Conservation (phyloP, 2,888 invertebrate genomes). For the Athetis lepigone region DNA sequence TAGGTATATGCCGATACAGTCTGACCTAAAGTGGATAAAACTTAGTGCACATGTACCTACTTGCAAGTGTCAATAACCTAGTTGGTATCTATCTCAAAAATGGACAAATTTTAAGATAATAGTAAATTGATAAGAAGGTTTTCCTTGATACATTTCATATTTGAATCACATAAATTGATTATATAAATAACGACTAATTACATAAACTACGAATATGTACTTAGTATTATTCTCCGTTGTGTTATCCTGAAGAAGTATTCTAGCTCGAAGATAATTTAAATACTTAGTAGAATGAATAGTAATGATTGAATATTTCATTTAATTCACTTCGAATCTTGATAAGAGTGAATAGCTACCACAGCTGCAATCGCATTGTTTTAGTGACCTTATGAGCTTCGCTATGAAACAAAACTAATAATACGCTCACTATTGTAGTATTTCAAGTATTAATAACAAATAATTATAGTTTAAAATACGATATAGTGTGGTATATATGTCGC, state of each 20-base stretch:
- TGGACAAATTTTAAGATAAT: background rate
- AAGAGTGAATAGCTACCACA: slow-evolving; percentile 30
- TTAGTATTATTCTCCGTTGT: background rate
- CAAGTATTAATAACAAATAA: background rate
- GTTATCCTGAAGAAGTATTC: background rate
- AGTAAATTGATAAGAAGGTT: slow-evolving; percentile 4
- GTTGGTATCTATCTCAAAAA: slow-evolving; percentile 1
- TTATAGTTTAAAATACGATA: no score
- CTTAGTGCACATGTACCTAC: slow-evolving; percentile 6
- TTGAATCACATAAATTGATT: background rate
- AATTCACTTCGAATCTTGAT: slow-evolving; percentile 52
- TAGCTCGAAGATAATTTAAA: background rate
- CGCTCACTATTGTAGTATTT: slow-evolving; percentile 16
- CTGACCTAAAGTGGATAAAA: background rate
- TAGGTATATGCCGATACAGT: slow-evolving; percentile 2
- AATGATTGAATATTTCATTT: slow-evolving; percentile 44
- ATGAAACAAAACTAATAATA: slow-evolving; percentile 24
- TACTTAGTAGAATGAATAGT: slow-evolving; percentile 13
- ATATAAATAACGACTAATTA: background rate
- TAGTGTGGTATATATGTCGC: no score
- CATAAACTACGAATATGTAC: background rate
- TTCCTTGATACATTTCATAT: slow-evolving; percentile 8
- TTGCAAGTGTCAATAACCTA: slow-evolving; percentile 2
- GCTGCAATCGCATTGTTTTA: slow-evolving; percentile 55
- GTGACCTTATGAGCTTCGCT: slow-evolving; percentile 45